Evolutionary conservation across 30 jellyfish, hydroid and myxozoan species (phyloP).

Genomic region (Mastigias papua): DNA sequence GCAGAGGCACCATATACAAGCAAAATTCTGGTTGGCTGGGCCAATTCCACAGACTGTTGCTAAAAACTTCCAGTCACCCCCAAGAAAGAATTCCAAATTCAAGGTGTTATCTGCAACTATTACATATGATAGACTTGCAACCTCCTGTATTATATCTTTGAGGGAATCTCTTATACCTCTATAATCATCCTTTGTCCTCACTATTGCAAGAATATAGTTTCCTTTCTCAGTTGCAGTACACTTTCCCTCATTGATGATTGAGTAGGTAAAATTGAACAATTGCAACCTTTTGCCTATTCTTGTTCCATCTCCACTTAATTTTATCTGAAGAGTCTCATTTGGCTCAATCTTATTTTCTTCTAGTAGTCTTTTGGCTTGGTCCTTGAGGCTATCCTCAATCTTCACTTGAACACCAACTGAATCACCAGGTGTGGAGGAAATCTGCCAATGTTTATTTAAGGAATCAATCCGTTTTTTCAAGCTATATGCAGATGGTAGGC

Average conservation of each 20-base stretch:
- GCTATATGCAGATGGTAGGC: neutral
- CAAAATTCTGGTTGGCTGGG: slow-evolving; percentile 55
- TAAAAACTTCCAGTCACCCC: slow-evolving; percentile 60
- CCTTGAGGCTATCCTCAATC: slow-evolving; percentile 8
- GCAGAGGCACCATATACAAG: slow-evolving; percentile 70
- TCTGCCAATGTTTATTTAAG: neutral
- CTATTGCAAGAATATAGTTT: slow-evolving; percentile 37
- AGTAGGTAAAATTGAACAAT: slow-evolving; percentile 19
- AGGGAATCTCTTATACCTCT: slow-evolving; percentile 5
- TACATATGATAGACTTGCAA: neutral
- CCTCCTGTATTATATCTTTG: neutral
- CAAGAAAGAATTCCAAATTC: slow-evolving; percentile 1
- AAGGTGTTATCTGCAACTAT: slow-evolving; percentile 7
- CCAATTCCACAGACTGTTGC: slow-evolving; percentile 70
- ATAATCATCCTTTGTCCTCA: slow-evolving; percentile 29
- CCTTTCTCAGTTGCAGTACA: slow-evolving; percentile 57
- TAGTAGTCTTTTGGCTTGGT: slow-evolving; percentile 7
- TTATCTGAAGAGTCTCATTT: slow-evolving; percentile 9
- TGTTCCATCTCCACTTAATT: slow-evolving; percentile 60
- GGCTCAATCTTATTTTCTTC: neutral
- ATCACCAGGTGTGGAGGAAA: neutral
- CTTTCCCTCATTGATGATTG: slow-evolving; percentile 40
- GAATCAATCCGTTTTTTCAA: neutral
- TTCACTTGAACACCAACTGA: neutral
- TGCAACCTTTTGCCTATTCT: slow-evolving; percentile 61